Conservation (phyloP, 2,888 invertebrate genomes). For the Oscheius sp. region DNA sequence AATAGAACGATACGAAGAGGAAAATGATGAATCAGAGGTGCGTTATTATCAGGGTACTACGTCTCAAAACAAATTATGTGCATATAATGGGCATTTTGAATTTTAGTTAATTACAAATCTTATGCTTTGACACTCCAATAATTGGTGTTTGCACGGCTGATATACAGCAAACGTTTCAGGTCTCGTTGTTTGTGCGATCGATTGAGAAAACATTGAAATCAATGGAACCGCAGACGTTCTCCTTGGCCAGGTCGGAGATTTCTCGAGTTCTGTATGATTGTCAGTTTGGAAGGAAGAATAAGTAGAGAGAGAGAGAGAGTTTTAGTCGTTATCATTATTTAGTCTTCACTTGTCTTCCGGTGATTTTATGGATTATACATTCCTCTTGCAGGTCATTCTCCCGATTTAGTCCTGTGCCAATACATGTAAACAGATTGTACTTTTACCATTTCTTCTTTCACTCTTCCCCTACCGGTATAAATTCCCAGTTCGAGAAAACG, state of each 20-base stretch:
- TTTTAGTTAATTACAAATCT: too few species aligned
- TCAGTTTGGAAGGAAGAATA: constrained; percentile 33
- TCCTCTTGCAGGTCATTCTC: background rate
- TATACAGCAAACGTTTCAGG: constrained; percentile 18
- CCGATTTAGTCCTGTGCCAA: background rate
- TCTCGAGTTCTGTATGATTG: constrained; percentile 43
- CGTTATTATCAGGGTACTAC: too few species aligned
- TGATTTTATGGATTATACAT: constrained; percentile 1
- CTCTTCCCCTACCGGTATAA: background rate
- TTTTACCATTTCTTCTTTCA: background rate
- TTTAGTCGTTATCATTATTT: background rate
- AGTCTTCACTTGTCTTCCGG: background rate
- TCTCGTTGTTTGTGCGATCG: constrained; percentile 41
- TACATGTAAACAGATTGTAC: too few species aligned
- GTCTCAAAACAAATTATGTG: too few species aligned
- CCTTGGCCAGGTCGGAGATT: constrained; percentile 45
- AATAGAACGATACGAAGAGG: constrained; percentile 2
- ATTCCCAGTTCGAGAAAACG: background rate
- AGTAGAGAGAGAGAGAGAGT: background rate
- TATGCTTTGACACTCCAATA: too few species aligned
- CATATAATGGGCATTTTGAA: too few species aligned
- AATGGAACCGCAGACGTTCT: constrained; percentile 43
- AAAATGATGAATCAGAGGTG: constrained; percentile 14
- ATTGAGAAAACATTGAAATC: constrained; percentile 36
- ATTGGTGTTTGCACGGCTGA: background rate